These are phyloP conservation scores for Chalcis sispes DNA, from an alignment of 2,888 invertebrate species.

Conservation along the genomic window DNA sequence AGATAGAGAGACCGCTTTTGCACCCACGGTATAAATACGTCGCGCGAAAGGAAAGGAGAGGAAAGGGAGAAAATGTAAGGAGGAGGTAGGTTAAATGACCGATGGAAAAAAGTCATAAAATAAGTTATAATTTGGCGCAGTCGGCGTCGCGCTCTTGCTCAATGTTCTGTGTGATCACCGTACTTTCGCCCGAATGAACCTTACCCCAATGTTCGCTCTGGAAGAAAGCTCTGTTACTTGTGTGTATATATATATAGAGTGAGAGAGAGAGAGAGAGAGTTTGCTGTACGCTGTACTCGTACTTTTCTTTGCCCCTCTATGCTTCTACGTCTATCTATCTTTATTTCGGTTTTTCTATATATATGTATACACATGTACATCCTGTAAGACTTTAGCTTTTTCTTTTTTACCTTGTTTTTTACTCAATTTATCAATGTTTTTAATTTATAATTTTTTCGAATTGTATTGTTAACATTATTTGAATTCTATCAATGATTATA, in stretches of 20 bases:
- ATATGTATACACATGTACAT: too few relatives aligned
- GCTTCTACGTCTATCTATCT: slow-evolving; percentile 21
- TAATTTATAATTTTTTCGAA: background rate
- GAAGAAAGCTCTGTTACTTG: too few relatives aligned
- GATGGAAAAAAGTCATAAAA: slow-evolving; percentile 76
- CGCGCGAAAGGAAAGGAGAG: slow-evolving; percentile 11
- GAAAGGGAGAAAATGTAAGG: background rate
- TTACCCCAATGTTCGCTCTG: slow-evolving; percentile 68
- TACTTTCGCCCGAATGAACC: slow-evolving; percentile 73
- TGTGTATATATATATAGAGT: too few relatives aligned
- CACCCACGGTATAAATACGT: too few relatives aligned
- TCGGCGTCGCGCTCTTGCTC: slow-evolving; percentile 71
- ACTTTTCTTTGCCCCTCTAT: background rate
- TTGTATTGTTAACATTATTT: background rate
- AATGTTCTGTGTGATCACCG: slow-evolving; percentile 76
- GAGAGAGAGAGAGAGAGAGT: too few relatives aligned
- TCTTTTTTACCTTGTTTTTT: background rate
- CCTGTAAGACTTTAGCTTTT: background rate
- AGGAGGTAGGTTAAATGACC: slow-evolving; percentile 72
- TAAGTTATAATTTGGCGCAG: slow-evolving; percentile 76
- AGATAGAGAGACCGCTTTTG: too few relatives aligned
- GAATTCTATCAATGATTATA: too few relatives aligned
- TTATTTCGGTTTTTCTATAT: slow-evolving; percentile 43
- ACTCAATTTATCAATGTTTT: background rate
- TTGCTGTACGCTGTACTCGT: background rate